Conservation (phyloP, 2,888 invertebrate species). For the Blastobasis lacticolella region DNA sequence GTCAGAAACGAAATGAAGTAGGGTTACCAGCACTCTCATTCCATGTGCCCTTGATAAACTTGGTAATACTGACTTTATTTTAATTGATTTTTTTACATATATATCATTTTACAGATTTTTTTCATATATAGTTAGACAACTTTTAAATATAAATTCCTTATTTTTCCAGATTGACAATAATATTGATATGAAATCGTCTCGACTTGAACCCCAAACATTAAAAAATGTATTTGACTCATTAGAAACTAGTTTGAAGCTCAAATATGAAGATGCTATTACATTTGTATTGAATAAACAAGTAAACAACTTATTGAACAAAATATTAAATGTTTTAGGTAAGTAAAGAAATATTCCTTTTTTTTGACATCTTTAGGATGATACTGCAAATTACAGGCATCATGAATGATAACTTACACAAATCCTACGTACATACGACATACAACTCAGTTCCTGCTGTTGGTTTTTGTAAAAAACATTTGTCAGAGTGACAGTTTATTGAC, state of each 20-base stretch:
- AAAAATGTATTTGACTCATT: conserved; percentile 29
- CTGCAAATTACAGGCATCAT: too few species aligned
- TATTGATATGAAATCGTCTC: too few species aligned
- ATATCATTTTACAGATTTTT: too few species aligned
- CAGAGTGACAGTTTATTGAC: not conserved
- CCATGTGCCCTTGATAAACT: conserved; percentile 19
- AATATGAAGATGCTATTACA: conserved; percentile 27
- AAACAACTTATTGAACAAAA: conserved; percentile 11
- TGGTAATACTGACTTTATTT: conserved; percentile 18
- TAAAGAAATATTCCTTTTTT: too few species aligned
- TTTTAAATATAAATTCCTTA: too few species aligned
- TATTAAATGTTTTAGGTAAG: conserved; percentile 22
- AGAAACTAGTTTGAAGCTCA: conserved; percentile 35
- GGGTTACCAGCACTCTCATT: conserved; percentile 28
- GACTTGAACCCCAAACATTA: conserved; percentile 19
- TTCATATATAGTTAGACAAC: too few species aligned
- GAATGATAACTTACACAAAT: too few species aligned
- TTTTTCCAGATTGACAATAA: conserved; percentile 18
- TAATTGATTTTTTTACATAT: not conserved
- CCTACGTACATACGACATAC: too few species aligned
- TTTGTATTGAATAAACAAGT: conserved; percentile 20
- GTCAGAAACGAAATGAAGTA: conserved; percentile 29
- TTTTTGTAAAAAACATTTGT: too few species aligned
- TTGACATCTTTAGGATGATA: too few species aligned
- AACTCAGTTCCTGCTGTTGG: too few species aligned